phyloP scores from a whole-genome alignment of 2,797 vertebrate species.

The Aselliscus stoliczkanus region DNA sequence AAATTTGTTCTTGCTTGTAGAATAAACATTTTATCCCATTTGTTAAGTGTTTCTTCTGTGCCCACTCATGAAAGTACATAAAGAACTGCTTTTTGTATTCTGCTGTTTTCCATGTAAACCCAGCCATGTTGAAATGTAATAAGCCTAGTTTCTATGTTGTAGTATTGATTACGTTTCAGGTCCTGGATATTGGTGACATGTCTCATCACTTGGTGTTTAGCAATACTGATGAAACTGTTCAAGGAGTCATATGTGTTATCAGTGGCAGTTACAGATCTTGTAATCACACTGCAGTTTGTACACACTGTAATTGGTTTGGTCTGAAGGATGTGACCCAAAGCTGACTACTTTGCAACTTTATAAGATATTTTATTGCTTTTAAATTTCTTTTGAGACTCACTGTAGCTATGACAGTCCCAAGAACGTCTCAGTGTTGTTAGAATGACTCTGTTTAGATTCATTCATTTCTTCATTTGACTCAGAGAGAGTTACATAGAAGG shows the following conservation, averaged over 20 bases:
- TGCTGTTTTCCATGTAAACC: constrained; percentile 12
- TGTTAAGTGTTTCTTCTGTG: constrained; percentile 15
- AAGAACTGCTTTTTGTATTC: constrained; percentile 41
- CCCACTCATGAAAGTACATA: background rate
- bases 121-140: background rate
- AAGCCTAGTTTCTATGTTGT: background rate
- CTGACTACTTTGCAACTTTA: background rate
- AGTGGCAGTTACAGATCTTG: background rate
- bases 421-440: background rate
- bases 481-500: background rate
- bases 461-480: constrained; percentile 10
- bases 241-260: background rate
- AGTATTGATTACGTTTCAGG: constrained; percentile 36
- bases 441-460: background rate
- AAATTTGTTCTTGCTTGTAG: background rate
- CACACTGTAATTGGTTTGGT: background rate
- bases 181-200: constrained; percentile 15
- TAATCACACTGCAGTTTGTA: background rate
- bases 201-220: constrained; percentile 33
- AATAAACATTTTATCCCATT: constrained; percentile 8
- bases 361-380: constrained; percentile 46
- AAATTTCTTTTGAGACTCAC: constrained; percentile 20
- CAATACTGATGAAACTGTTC: background rate
- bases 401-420: background rate
- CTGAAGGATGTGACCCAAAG: constrained; percentile 1